A percentile compares a stretch with the other conserved stretches of the same genome.
Evolutionary conservation across 2,888 invertebrate species (phyloP).

Genomic region (Catocala fraxini): DNA sequence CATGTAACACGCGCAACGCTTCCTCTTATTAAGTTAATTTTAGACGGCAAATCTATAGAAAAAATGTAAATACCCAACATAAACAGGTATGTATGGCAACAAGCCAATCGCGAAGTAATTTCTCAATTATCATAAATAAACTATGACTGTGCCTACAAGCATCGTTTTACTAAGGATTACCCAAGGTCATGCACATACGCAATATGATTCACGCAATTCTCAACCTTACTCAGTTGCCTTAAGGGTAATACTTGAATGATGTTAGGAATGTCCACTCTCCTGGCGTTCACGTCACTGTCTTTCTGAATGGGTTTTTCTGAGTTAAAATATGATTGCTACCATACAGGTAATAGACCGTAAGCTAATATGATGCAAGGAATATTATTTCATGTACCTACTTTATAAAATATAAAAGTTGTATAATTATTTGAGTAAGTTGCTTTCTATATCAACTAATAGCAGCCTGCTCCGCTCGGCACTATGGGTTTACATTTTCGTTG

Average conservation of each 20-base stretch:
- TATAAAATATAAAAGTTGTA: too few relatives aligned
- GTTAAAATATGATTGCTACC: conserved; percentile 16
- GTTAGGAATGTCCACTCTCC: conserved; percentile 22
- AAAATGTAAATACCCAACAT: conserved; percentile 27
- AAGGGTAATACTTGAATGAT: conserved; percentile 16
- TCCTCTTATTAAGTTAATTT: not conserved
- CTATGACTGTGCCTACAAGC: conserved; percentile 46
- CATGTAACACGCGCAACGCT: not conserved
- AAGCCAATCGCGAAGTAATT: conserved; percentile 24
- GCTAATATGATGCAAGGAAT: too few relatives aligned
- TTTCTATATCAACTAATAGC: too few relatives aligned
- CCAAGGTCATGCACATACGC: conserved; percentile 31
- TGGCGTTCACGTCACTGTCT: conserved; percentile 41
- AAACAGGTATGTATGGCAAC: conserved; percentile 10
- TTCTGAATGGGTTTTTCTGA: conserved; percentile 44
- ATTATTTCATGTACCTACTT: too few relatives aligned
- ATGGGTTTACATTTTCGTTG: too few relatives aligned
- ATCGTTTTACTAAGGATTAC: conserved; percentile 33
- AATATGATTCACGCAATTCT: conserved; percentile 7
- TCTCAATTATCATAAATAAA: conserved; percentile 47
- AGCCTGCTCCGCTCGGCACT: too few relatives aligned
- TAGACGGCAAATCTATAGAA: conserved; percentile 13
- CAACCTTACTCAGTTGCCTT: not conserved
- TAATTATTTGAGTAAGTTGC: too few relatives aligned
- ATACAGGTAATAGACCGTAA: conserved; percentile 5